A percentile compares a stretch with the other conserved stretches of the same genome.
Conservation (phyloP, 2,888 invertebrate species). For the Timema cristinae region DNA sequence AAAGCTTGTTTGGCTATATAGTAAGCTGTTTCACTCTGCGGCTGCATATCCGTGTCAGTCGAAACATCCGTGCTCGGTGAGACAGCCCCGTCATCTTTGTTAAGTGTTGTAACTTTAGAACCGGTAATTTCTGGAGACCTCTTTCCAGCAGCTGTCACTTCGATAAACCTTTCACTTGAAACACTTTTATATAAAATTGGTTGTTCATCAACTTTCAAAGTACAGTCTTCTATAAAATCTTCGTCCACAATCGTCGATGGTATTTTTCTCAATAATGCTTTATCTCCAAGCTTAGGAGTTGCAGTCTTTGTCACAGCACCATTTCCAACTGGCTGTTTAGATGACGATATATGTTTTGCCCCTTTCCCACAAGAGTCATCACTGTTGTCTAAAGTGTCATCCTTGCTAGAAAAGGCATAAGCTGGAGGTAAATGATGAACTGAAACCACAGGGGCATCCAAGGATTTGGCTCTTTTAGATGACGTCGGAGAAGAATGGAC, state of each 20-base stretch:
- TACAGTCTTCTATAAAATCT: background rate
- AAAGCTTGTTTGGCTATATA: conserved; percentile 1
- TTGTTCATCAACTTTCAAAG: no score
- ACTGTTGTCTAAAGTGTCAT: conserved; percentile 71
- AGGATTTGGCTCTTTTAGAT: conserved; percentile 74
- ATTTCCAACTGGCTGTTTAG: background rate
- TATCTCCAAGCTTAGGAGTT: background rate
- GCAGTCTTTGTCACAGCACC: background rate
- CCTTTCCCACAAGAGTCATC: background rate
- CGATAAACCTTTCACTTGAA: no score
- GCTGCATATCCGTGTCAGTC: conserved; percentile 8
- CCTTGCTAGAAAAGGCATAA: conserved; percentile 84
- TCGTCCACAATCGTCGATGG: conserved; percentile 10
- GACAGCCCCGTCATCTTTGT: background rate
- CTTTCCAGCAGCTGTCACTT: background rate
- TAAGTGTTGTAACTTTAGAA: conserved; percentile 3
- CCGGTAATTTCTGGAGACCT: background rate
- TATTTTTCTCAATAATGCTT: background rate
- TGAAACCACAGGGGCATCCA: conserved; percentile 80
- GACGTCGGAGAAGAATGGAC: conserved; percentile 70
- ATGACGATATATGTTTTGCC: background rate
- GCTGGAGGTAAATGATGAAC: conserved; percentile 73
- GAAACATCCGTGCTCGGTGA: conserved; percentile 8
- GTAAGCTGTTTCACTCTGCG: background rate
- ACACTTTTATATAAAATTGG: no score